A percentile compares a stretch with the other conserved stretches of the same genome.
Evolutionary conservation across 2,113 vertebrate genomes (phyloP).

Genomic region (Lynx canadensis): DNA sequence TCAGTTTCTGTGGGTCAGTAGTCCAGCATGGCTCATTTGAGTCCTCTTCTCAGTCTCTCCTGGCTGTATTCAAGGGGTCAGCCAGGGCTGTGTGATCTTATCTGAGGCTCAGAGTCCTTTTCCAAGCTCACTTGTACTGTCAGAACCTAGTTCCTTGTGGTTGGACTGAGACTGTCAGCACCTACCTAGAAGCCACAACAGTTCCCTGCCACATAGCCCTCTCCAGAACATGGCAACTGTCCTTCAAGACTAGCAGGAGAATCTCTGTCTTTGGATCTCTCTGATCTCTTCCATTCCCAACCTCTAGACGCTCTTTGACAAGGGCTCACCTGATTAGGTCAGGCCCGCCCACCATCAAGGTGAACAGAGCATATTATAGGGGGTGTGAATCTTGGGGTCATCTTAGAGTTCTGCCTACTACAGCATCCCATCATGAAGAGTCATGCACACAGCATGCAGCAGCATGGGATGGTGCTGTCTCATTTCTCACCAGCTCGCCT

Average conservation of each 20-base stretch:
- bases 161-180: neutral
- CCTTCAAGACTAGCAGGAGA: neutral
- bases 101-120: neutral
- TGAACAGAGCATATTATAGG: neutral
- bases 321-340: neutral
- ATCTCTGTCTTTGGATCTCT: neutral
- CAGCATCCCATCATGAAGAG: rapidly evolving
- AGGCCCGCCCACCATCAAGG: neutral
- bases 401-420: neutral
- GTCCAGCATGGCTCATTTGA: neutral
- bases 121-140: neutral
- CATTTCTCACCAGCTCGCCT: neutral
- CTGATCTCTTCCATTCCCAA: neutral
- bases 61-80: neutral
- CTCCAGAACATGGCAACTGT: neutral
- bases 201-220: neutral
- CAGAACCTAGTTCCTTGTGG: neutral
- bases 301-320: neutral
- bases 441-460: neutral
- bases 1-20: neutral
- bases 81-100: neutral
- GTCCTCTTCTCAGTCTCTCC: neutral
- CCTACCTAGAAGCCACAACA: rapidly evolving
- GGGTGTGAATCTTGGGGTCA: neutral
- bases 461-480: neutral